Conservation (phyloP, 1,140 invertebrate species). For the Aricia agestis region DNA sequence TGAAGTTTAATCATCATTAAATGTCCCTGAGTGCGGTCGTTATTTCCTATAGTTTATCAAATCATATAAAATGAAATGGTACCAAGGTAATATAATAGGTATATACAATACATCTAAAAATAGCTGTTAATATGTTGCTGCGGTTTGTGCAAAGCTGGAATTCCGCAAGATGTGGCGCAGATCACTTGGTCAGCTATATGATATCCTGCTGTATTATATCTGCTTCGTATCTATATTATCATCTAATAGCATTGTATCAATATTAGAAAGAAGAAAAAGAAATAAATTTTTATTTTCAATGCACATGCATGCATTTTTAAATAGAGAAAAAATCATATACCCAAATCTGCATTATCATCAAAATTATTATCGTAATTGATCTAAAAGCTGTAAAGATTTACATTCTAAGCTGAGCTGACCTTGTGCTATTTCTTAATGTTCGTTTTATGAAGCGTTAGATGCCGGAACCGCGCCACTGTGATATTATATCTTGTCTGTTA, state of each 20-base stretch:
- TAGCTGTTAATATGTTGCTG: slow-evolving; percentile 1
- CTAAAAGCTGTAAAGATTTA: background rate
- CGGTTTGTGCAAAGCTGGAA: background rate
- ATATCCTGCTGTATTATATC: background rate
- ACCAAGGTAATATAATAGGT: no score
- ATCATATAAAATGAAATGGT: background rate
- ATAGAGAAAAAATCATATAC: no score
- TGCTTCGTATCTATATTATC: background rate
- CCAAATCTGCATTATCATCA: no score
- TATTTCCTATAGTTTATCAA: background rate
- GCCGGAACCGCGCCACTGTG: background rate
- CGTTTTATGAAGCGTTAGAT: background rate
- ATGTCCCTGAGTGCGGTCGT: no score
- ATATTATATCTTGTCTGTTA: background rate
- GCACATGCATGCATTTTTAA: no score
- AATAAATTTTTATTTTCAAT: no score
- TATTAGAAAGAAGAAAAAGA: no score
- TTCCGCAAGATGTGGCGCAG: slow-evolving; percentile 5
- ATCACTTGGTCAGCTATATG: background rate
- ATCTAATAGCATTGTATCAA: background rate
- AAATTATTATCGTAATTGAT: background rate
- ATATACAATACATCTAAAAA: slow-evolving; percentile 6
- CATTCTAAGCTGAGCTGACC: background rate
- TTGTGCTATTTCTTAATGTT: background rate
- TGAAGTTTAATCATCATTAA: no score